A percentile compares a stretch with the other conserved stretches of the same genome.
Conservation (phyloP, 2,113 vertebrate species). For the Panthera leo region DNA sequence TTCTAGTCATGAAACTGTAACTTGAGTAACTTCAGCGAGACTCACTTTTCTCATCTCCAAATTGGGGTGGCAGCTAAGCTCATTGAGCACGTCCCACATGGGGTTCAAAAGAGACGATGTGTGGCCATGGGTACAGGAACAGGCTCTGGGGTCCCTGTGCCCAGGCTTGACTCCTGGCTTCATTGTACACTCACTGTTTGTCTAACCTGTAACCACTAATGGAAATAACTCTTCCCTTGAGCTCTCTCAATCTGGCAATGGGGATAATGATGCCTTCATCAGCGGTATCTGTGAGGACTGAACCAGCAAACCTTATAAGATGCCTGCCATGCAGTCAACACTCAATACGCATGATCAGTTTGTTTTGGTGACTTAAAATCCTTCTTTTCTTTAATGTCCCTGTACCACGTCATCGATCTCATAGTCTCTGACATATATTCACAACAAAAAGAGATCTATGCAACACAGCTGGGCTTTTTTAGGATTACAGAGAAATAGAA, state of each 20-base stretch:
- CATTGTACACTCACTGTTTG: background rate
- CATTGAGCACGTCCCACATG: background rate
- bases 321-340: background rate
- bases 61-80: background rate
- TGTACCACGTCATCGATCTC: conserved; percentile 1
- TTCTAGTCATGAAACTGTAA: background rate
- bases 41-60: background rate
- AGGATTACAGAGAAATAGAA: conserved; percentile 19
- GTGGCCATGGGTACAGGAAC: background rate
- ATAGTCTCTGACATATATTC: background rate
- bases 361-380: background rate
- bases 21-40: background rate
- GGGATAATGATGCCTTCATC: background rate
- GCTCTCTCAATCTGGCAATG: background rate
- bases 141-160: background rate
- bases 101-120: background rate
- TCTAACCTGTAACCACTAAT: background rate
- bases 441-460: background rate
- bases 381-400: background rate
- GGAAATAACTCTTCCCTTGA: background rate
- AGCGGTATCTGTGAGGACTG: background rate
- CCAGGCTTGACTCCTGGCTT: background rate
- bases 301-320: background rate
- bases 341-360: background rate
- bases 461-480: background rate